A percentile compares a stretch with the other conserved stretches of the same genome.
These are phyloP conservation scores for Scolopax rusticola DNA, from an alignment of 2,797 vertebrate species.

Conservation along the genomic window DNA sequence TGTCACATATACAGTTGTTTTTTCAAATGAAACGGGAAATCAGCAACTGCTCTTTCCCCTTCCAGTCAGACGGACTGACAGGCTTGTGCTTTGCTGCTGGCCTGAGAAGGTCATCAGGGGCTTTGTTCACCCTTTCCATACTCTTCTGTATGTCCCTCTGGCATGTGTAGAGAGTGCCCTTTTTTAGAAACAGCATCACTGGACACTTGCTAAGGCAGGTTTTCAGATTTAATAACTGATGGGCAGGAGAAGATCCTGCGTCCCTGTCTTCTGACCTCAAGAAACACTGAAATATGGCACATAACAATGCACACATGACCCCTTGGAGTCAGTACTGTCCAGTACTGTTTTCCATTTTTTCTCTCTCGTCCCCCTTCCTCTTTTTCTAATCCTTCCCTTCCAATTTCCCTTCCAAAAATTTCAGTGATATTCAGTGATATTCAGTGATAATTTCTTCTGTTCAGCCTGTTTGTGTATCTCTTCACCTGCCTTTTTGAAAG, in stretches of 20 bases:
- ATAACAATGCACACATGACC: not conserved
- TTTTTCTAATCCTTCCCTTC: not conserved
- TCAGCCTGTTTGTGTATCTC: not conserved
- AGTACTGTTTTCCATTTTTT: not conserved
- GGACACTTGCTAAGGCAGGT: not conserved
- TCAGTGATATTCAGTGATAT: too few relatives aligned
- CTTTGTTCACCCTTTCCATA: not conserved
- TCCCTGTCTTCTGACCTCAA: not conserved
- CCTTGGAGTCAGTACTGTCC: not conserved
- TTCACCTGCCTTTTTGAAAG: conserved; percentile 33
- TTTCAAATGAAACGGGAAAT: not conserved
- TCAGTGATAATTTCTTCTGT: too few relatives aligned
- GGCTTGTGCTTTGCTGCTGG: not conserved
- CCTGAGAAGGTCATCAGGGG: not conserved
- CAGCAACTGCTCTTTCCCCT: not conserved
- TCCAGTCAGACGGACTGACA: not conserved
- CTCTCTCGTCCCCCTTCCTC: not conserved
- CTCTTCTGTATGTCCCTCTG: not conserved
- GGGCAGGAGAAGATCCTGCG: not conserved
- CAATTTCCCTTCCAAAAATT: too few relatives aligned
- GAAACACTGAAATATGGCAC: not conserved
- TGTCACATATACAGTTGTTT: not conserved
- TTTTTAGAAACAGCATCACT: not conserved
- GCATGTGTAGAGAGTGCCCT: not conserved
- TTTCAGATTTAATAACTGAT: conserved; percentile 4